Evolutionary conservation across 2,113 vertebrate species (phyloP).

Genomic region (Odobenus rosmarus): DNA sequence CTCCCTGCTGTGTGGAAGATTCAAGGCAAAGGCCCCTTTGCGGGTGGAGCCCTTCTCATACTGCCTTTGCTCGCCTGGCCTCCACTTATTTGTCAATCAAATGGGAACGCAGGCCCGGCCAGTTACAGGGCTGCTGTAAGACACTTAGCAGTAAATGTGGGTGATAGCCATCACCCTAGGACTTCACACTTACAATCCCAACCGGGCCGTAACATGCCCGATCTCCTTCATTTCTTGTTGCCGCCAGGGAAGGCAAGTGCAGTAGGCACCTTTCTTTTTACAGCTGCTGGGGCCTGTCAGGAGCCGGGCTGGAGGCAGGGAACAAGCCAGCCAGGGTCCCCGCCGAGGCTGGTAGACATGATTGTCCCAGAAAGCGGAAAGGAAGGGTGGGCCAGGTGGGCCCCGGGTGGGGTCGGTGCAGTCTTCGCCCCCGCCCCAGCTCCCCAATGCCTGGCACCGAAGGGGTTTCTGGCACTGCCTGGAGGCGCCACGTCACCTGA

Average conservation of each 20-base stretch:
- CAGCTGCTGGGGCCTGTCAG: not conserved
- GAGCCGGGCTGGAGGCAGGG: not conserved
- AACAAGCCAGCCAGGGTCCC: not conserved
- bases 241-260: not conserved
- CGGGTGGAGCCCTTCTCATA: not conserved
- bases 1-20: not conserved
- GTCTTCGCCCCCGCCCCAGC: not conserved
- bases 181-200: fast-evolving
- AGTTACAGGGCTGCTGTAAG: fast-evolving
- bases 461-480: slow-evolving; percentile 36
- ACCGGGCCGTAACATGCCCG: not conserved
- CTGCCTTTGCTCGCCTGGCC: not conserved
- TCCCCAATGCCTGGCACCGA: not conserved
- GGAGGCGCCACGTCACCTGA: slow-evolving; percentile 45
- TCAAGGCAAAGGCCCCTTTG: not conserved
- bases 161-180: not conserved
- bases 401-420: not conserved
- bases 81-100: not conserved
- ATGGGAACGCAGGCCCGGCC: not conserved
- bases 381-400: not conserved
- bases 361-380: not conserved
- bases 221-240: not conserved
- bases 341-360: not conserved
- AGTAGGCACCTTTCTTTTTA: not conserved
- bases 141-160: not conserved